Conservation (phyloP, 2,113 vertebrate species). For the Tetrax tetrax region DNA sequence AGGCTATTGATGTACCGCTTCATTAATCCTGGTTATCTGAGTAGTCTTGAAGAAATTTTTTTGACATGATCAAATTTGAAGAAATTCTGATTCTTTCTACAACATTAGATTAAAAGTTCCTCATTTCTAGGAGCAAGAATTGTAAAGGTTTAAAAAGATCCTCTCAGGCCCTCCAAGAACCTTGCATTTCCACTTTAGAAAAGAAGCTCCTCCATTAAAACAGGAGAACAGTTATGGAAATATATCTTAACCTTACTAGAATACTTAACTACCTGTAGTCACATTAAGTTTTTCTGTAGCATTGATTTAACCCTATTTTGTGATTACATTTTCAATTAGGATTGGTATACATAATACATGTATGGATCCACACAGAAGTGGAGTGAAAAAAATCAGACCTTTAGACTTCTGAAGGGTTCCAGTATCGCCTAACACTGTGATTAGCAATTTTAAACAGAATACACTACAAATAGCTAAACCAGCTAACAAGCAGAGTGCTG, state of each 20-base stretch:
- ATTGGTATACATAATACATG: background rate
- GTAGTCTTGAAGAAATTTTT: background rate
- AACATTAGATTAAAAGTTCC: background rate
- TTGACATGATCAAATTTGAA: background rate
- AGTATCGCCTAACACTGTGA: background rate
- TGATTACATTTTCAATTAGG: background rate
- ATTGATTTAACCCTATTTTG: background rate
- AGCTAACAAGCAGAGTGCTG: background rate
- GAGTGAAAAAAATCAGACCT: background rate
- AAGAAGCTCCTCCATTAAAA: background rate
- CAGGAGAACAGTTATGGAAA: background rate
- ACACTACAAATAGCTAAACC: background rate
- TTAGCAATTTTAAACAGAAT: slow-evolving; percentile 1
- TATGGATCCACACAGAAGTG: background rate
- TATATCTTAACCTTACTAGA: background rate
- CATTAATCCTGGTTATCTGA: background rate
- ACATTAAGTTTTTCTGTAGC: background rate
- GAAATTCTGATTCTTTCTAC: background rate
- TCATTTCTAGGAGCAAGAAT: background rate
- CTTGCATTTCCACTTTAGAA: background rate
- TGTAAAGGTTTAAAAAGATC: background rate
- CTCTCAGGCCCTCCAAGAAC: background rate
- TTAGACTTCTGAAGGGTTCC: background rate
- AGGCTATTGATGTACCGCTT: background rate
- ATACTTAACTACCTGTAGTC: background rate